phyloP scores from a whole-genome alignment of 2,888 invertebrate species.

The Euzophera pinguis region DNA sequence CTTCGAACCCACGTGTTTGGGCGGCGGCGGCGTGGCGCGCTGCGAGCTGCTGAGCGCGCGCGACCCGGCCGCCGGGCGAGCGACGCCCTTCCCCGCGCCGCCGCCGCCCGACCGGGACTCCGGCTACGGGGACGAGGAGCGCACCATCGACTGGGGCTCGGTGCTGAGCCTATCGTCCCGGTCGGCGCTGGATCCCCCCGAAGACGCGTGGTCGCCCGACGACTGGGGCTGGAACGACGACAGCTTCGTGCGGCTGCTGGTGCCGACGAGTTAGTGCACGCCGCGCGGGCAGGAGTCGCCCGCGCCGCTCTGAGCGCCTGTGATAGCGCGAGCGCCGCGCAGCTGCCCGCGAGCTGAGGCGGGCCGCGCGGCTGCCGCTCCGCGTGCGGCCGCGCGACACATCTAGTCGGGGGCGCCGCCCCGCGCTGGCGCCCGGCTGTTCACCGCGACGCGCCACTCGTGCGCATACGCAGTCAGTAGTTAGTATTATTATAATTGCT shows the following conservation, averaged over 20 bases:
- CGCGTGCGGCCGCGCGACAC: conserved; percentile 30
- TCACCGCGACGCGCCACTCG: conserved; percentile 40
- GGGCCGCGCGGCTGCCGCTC: conserved; percentile 29
- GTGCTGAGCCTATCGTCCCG: conserved; percentile 92
- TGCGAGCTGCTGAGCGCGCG: conserved; percentile 78
- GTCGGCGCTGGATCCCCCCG: conserved; percentile 90
- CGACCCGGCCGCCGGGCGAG: conserved; percentile 78
- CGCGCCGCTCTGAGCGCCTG: conserved; percentile 72
- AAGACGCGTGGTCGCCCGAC: conserved; percentile 87
- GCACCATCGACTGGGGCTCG: conserved; percentile 95
- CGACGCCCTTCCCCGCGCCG: conserved; percentile 84
- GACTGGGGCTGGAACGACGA: conserved; percentile 83
- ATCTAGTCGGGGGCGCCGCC: conserved; percentile 53
- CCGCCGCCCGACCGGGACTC: conserved; percentile 83
- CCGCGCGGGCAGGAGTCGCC: conserved; percentile 72
- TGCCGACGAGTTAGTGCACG: conserved; percentile 83
- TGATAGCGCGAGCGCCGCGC: conserved; percentile 53
- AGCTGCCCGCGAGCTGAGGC: conserved; percentile 39
- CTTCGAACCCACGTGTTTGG: conserved; percentile 48
- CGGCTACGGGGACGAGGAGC: conserved; percentile 88
- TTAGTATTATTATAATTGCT: conserved; percentile 76
- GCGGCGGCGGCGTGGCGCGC: conserved; percentile 79
- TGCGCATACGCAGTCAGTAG: conserved; percentile 69
- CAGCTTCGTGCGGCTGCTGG: conserved; percentile 85
- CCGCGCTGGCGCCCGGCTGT: conserved; percentile 26